These are phyloP conservation scores for Thamnophis sirtalis DNA, from an alignment of 2,113 vertebrate genomes.

Conservation along the genomic window DNA sequence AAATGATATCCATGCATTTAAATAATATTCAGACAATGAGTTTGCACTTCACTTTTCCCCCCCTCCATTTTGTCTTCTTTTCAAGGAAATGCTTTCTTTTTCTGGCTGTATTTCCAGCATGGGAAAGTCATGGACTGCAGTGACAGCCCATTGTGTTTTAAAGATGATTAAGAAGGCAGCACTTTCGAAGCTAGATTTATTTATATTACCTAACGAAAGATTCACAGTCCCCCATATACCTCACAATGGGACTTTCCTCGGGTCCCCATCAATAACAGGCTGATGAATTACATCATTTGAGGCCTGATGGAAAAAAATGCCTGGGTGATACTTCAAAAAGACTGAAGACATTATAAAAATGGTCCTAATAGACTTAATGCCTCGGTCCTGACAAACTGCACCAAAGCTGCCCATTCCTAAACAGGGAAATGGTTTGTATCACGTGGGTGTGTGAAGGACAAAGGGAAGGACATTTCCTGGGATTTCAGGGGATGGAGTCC, in stretches of 20 bases:
- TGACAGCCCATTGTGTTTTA: not conserved
- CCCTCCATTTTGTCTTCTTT: conserved; percentile 6
- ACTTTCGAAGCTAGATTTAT: conserved; percentile 14
- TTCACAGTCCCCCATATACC: conserved; percentile 11
- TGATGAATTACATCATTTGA: conserved; percentile 5
- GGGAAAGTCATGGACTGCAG: not conserved
- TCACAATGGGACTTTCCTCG: not conserved
- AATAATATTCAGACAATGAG: not conserved
- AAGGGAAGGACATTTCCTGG: not conserved
- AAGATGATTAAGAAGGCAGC: conserved; percentile 5
- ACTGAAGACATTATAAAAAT: not conserved
- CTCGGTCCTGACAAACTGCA: conserved; percentile 18
- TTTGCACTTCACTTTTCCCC: not conserved
- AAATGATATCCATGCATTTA: not conserved
- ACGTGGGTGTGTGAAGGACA: not conserved
- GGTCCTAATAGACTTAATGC: conserved; percentile 7
- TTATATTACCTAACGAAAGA: conserved; percentile 12
- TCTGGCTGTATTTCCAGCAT: not conserved
- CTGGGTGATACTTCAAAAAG: not conserved
- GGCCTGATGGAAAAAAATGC: not conserved
- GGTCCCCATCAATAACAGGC: not conserved
- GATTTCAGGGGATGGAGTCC: not conserved
- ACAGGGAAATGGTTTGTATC: not conserved
- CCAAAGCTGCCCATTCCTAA: not conserved
- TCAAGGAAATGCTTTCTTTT: conserved; percentile 19